Percentiles rank a stretch among this genome's conserved stretches.
Evolutionary conservation across 2,113 vertebrate species (phyloP).

Genomic region (Rhinolophus sinicus): DNA sequence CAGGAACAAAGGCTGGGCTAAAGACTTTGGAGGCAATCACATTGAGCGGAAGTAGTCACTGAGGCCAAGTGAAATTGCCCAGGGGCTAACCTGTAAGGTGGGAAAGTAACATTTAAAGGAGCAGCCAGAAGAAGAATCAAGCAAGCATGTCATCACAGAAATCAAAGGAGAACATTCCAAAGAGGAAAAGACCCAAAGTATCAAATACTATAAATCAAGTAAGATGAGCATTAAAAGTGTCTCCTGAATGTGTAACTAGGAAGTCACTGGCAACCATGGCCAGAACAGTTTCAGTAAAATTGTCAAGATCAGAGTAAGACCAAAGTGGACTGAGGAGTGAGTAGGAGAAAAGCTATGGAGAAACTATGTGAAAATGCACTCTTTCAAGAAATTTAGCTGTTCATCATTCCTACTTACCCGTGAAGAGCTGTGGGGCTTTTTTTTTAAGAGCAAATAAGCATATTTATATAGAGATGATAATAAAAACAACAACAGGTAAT

Average conservation of each 20-base stretch:
- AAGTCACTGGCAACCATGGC: neutral
- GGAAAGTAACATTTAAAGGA: slow-evolving; percentile 43
- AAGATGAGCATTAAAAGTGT: neutral
- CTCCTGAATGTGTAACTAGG: neutral
- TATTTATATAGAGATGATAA: slow-evolving; percentile 1
- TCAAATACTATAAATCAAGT: neutral
- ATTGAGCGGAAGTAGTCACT: slow-evolving; percentile 13
- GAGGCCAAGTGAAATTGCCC: neutral
- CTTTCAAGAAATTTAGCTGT: neutral
- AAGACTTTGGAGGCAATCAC: neutral
- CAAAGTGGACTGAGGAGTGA: neutral
- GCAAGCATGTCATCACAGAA: slow-evolving; percentile 7
- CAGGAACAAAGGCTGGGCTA: neutral
- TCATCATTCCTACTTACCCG: neutral
- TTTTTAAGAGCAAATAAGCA: neutral
- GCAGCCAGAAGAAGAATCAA: neutral
- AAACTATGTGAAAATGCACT: neutral
- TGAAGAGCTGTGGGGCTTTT: neutral
- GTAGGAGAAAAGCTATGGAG: neutral
- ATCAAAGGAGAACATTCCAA: slow-evolving; percentile 28
- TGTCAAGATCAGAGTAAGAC: neutral
- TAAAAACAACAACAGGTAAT: neutral
- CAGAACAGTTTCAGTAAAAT: slow-evolving; percentile 7
- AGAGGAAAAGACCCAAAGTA: slow-evolving; percentile 45
- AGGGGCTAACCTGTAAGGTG: neutral